Percentiles rank a stretch among this genome's conserved stretches.
Evolutionary conservation across 2,797 vertebrate species (phyloP).

Genomic region (Sarcoramphus papa): DNA sequence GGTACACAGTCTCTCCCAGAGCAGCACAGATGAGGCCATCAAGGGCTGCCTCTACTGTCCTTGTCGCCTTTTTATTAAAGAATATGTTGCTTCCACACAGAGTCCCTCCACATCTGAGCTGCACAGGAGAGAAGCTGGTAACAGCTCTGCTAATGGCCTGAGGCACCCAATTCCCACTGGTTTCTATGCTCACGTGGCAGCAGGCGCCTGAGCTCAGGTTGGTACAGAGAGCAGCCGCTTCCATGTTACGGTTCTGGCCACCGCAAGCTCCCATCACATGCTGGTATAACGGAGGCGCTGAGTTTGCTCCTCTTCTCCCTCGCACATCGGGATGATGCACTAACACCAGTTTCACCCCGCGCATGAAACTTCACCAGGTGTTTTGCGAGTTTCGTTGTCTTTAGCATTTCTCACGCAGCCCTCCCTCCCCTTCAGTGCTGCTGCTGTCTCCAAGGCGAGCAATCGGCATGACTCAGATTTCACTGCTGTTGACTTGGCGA

Average conservation of each 20-base stretch:
- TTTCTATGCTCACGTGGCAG: background rate
- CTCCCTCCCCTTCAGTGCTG: background rate
- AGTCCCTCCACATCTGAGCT: background rate
- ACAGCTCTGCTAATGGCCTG: background rate
- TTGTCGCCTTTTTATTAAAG: background rate
- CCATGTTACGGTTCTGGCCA: background rate
- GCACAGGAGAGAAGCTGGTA: background rate
- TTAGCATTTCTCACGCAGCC: conserved; percentile 39
- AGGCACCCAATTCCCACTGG: background rate
- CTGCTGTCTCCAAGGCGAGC: conserved; percentile 14
- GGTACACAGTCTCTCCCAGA: background rate
- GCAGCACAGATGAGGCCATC: background rate
- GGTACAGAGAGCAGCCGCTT: background rate
- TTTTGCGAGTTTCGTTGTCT: conserved; percentile 40
- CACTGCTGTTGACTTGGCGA: background rate
- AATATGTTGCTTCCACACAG: background rate
- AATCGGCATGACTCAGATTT: conserved; percentile 47
- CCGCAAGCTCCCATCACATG: accelerated
- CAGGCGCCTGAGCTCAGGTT: background rate
- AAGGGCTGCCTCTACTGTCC: background rate
- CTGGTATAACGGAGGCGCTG: background rate
- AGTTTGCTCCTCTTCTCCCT: background rate
- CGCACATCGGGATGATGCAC: accelerated
- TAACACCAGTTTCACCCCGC: background rate
- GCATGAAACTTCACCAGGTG: background rate